phyloP scores from a whole-genome alignment of 2,113 vertebrate species.

The Microcebus griseorufus region DNA sequence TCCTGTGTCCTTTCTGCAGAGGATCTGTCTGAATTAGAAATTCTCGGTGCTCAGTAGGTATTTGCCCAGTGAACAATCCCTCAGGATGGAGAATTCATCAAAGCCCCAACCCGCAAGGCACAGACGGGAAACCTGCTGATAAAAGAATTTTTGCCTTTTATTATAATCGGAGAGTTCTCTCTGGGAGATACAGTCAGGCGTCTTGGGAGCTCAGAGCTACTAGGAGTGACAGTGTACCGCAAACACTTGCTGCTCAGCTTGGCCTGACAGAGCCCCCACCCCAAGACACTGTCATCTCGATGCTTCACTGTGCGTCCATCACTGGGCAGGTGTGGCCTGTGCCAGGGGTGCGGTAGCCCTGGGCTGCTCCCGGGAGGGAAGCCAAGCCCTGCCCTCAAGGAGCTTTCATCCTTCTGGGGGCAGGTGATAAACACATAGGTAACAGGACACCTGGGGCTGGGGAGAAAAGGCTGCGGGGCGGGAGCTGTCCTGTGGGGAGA shows the following conservation, averaged over 20 bases:
- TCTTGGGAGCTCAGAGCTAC: rapidly evolving
- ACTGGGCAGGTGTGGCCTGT: rapidly evolving
- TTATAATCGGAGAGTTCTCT: neutral
- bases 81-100: neutral
- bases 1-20: neutral
- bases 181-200: neutral
- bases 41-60: neutral
- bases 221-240: neutral
- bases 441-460: rapidly evolving
- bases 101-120: neutral
- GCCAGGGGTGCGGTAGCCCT: neutral
- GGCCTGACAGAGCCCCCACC: neutral
- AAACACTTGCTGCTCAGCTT: neutral
- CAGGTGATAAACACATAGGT: neutral
- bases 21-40: too few species aligned
- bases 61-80: neutral
- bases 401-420: neutral
- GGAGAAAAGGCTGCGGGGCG: neutral
- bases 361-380: neutral
- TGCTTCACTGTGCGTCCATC: neutral
- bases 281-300: neutral
- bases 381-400: neutral
- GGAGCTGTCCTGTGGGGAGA: neutral
- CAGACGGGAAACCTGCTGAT: too few species aligned
- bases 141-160: neutral